Conservation (phyloP, 2,113 vertebrate genomes). For the Mastomys coucha region DNA sequence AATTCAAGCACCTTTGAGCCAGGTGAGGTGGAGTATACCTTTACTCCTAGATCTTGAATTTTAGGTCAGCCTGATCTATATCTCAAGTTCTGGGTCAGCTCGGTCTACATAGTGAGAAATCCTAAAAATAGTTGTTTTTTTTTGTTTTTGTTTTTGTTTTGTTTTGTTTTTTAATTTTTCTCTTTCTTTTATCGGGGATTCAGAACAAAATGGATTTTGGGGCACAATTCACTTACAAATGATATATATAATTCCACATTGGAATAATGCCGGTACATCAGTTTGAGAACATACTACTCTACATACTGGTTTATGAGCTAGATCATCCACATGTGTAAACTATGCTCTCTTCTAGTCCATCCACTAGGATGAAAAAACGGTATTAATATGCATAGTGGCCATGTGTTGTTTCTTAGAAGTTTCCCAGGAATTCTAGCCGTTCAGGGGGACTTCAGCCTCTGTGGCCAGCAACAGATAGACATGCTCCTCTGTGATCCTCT, state of each 20-base stretch:
- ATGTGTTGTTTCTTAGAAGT: neutral
- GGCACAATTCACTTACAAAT: neutral
- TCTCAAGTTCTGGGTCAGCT: neutral
- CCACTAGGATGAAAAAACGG: neutral
- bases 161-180: no score
- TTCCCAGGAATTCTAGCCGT: neutral
- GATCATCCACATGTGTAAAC: neutral
- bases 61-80: neutral
- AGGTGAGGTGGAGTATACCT: neutral
- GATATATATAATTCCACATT: neutral
- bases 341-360: neutral
- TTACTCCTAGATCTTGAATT: neutral
- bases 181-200: neutral
- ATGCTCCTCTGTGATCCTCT: neutral
- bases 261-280: neutral
- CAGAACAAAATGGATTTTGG: neutral
- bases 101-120: neutral
- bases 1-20: neutral
- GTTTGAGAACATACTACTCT: neutral
- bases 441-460: neutral
- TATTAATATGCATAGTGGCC: neutral
- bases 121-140: neutral
- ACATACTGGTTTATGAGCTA: neutral
- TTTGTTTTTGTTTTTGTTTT: no score
- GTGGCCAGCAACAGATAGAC: neutral